phyloP scores from a whole-genome alignment of 2,888 invertebrate species.

The Tribolium freemani region DNA sequence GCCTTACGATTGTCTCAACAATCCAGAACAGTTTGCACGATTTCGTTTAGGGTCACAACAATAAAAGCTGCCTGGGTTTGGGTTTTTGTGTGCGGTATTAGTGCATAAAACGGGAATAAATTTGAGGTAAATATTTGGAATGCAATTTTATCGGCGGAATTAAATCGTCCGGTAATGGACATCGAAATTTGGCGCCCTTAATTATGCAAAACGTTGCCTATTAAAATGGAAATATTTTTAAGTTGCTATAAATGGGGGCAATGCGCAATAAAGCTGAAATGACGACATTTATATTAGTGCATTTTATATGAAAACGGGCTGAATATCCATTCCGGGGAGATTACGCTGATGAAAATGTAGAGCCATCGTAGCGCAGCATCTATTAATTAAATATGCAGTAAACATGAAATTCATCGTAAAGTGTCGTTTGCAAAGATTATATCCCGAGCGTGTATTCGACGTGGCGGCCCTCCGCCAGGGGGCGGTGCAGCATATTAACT shows the following conservation, averaged over 20 bases:
- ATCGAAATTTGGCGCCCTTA: conserved; percentile 42
- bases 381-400: conserved; percentile 67
- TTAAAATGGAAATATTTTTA: conserved; percentile 46
- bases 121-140: conserved; percentile 27
- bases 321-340: conserved; percentile 44
- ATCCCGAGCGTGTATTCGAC: conserved; percentile 55
- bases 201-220: conserved; percentile 38
- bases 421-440: conserved; percentile 63
- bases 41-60: conserved; percentile 28
- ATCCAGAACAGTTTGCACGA: conserved; percentile 35
- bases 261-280: conserved; percentile 48
- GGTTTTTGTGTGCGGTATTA: conserved; percentile 12
- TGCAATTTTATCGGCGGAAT: conserved; percentile 23
- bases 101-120: conserved; percentile 21
- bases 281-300: conserved; percentile 49
- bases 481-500: conserved; percentile 62
- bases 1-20: conserved; percentile 39
- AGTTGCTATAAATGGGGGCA: conserved; percentile 45
- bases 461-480: conserved; percentile 52
- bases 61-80: conserved; percentile 11
- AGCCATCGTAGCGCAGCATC: conserved; percentile 49
- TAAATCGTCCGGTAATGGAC: conserved; percentile 23
- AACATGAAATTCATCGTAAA: conserved; percentile 66
- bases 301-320: conserved; percentile 45
- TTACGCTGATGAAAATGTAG: conserved; percentile 58